A percentile compares a stretch with the other conserved stretches of the same genome.
These are phyloP conservation scores for Accipiter virgatus DNA, from an alignment of 2,113 vertebrate species.

Conservation along the genomic window DNA sequence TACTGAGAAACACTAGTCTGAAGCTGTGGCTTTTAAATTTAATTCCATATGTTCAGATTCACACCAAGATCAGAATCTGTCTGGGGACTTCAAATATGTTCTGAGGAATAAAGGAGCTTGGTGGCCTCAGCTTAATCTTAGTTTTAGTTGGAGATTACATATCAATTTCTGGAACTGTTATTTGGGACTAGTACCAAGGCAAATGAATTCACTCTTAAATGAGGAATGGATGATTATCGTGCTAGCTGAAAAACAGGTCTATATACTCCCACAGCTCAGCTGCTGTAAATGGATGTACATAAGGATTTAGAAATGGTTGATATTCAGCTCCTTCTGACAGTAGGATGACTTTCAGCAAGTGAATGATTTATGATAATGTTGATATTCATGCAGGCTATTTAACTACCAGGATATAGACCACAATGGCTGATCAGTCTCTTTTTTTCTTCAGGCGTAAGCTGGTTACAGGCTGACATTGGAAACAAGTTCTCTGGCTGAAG, in stretches of 20 bases:
- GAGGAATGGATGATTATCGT: background rate
- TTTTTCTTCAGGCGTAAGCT: background rate
- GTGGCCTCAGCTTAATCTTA: background rate
- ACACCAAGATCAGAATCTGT: background rate
- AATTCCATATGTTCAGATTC: background rate
- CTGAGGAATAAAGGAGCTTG: background rate
- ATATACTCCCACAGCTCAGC: background rate
- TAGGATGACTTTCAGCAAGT: slow-evolving; percentile 13
- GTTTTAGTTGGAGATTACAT: background rate
- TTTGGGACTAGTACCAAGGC: background rate
- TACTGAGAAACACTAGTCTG: background rate
- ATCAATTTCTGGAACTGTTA: background rate
- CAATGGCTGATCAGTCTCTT: background rate
- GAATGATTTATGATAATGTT: slow-evolving; percentile 24
- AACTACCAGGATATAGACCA: background rate
- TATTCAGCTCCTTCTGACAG: slow-evolving; percentile 2
- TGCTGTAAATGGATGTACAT: background rate
- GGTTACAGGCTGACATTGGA: background rate
- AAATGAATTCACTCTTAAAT: slow-evolving; percentile 7
- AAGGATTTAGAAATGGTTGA: slow-evolving; percentile 7
- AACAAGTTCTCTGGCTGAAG: background rate
- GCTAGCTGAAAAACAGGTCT: slow-evolving; percentile 3
- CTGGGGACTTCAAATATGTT: background rate
- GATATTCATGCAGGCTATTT: background rate
- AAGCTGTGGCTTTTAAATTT: background rate